These are phyloP conservation scores for Cinclus mexicanus DNA, from an alignment of 2,113 vertebrate species.

Conservation along the genomic window DNA sequence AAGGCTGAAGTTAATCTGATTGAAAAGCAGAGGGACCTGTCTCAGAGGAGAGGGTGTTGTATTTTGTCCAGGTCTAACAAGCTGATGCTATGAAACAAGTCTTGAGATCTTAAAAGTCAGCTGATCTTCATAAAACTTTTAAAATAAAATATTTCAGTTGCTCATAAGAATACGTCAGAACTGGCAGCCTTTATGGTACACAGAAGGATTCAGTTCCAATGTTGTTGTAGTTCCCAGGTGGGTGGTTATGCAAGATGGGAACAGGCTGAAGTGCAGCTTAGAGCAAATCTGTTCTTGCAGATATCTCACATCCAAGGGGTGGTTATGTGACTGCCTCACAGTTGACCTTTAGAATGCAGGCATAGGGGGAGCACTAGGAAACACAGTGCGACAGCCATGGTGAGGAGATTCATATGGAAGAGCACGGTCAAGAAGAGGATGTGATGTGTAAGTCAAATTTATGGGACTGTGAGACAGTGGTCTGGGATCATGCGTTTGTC, in stretches of 20 bases:
- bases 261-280: neutral
- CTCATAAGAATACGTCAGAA: neutral
- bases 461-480: fast-evolving
- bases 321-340: neutral
- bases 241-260: neutral
- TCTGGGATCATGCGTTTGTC: neutral
- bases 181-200: neutral
- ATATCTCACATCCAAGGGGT: neutral
- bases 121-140: neutral
- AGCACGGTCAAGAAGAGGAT: neutral
- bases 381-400: neutral
- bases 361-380: neutral
- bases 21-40: neutral
- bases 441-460: neutral
- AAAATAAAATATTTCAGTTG: neutral
- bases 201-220: neutral
- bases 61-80: neutral
- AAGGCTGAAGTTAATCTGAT: neutral
- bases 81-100: neutral
- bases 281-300: neutral
- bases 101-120: neutral
- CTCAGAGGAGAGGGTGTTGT: neutral
- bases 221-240: neutral
- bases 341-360: neutral
- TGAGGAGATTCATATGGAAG: neutral